phyloP scores from a whole-genome alignment of 2,888 invertebrate genomes.

The Tupiocoris notatus region DNA sequence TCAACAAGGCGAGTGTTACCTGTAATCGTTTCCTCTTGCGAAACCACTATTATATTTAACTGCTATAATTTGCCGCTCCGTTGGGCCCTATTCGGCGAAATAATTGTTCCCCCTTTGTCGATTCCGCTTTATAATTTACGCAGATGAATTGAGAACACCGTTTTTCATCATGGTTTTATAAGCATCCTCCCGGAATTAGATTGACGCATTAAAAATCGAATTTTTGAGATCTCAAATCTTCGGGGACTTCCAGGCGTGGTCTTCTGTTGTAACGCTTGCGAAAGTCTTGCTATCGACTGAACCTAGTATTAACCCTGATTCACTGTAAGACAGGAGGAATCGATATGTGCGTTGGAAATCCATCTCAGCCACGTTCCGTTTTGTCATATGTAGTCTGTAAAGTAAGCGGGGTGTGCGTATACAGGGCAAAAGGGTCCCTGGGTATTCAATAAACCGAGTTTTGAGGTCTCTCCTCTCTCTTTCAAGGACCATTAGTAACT shows the following conservation, averaged over 20 bases:
- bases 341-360: conserved; percentile 22
- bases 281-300: no score
- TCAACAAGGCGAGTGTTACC: background rate
- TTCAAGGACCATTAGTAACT: conserved; percentile 45
- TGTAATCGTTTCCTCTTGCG: background rate
- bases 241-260: no score
- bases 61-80: background rate
- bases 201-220: no score
- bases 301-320: conserved; percentile 26
- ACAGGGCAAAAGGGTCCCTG: conserved; percentile 21
- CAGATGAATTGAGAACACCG: no score
- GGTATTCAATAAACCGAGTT: conserved; percentile 50
- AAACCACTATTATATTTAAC: background rate
- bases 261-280: no score
- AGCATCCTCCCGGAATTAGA: no score
- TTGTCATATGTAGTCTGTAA: no score
- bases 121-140: no score
- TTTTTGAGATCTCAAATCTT: no score
- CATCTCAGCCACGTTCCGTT: background rate
- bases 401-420: background rate
- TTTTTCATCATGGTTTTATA: no score
- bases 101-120: background rate
- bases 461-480: conserved; percentile 49
- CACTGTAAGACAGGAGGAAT: conserved; percentile 27
- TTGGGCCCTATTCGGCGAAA: background rate